Conservation (phyloP, 2,797 vertebrate species). For the Fundulus diaphanus region DNA sequence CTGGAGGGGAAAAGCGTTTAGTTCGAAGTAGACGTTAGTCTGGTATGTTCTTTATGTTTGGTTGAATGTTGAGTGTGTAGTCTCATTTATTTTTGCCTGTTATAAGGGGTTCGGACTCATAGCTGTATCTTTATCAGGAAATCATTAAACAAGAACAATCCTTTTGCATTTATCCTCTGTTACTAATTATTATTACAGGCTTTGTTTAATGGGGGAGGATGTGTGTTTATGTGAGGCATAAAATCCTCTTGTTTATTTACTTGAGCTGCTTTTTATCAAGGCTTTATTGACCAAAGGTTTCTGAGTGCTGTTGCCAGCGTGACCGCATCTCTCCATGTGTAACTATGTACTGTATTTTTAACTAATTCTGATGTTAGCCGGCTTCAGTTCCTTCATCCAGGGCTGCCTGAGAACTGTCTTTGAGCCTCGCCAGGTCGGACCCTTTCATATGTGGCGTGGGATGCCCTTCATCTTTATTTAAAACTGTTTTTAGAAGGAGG, state of each 20-base stretch:
- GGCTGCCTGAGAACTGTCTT: constrained; percentile 76
- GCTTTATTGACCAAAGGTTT: constrained; percentile 74
- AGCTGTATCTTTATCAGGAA: constrained; percentile 69
- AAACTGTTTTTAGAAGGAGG: constrained; percentile 78
- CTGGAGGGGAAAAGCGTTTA: constrained; percentile 26
- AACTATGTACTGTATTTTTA: constrained; percentile 80
- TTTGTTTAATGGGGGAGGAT: constrained; percentile 52
- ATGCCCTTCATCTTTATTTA: constrained; percentile 82
- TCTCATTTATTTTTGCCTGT: constrained; percentile 65
- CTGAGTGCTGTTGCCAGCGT: constrained; percentile 64
- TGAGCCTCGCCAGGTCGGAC: constrained; percentile 75
- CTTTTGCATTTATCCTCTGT: constrained; percentile 79
- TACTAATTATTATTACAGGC: constrained; percentile 69
- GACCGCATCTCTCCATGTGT: constrained; percentile 56
- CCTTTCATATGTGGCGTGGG: constrained; percentile 74
- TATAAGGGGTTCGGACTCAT: constrained; percentile 70
- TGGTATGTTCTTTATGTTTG: constrained; percentile 61
- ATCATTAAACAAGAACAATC: constrained; percentile 69
- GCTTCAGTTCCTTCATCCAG: constrained; percentile 65
- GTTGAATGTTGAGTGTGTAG: constrained; percentile 63
- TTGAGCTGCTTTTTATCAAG: constrained; percentile 73
- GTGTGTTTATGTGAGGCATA: constrained; percentile 61
- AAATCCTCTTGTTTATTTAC: constrained; percentile 69
- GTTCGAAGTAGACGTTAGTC: constrained; percentile 41
- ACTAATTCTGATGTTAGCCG: constrained; percentile 70